A percentile compares a stretch with the other conserved stretches of the same genome.
phyloP scores from a whole-genome alignment of 2,888 invertebrate genomes.

The Iselma pallidipennis region DNA sequence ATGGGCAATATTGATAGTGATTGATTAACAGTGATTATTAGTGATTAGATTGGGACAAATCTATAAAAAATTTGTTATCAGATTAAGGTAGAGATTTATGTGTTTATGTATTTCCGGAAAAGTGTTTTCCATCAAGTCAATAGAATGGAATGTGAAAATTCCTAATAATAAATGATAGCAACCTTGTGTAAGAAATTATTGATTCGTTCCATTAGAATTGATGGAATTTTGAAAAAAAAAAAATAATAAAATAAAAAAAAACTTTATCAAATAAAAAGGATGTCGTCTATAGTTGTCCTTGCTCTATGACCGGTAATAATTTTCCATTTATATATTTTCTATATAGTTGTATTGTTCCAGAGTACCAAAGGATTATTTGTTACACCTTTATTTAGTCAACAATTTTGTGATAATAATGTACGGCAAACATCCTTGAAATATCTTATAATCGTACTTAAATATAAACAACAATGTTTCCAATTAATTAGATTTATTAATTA shows the following conservation, averaged over 20 bases:
- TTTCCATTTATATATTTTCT: background rate
- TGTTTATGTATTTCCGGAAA: background rate
- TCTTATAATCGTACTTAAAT: background rate
- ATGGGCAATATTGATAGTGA: constrained; percentile 1
- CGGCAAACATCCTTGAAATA: background rate
- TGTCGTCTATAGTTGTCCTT: background rate
- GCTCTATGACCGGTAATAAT: background rate
- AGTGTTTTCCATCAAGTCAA: background rate
- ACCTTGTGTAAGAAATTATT: background rate
- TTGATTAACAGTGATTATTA: background rate
- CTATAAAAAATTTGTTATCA: background rate
- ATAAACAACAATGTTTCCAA: background rate
- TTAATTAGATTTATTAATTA: background rate
- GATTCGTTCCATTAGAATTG: background rate
- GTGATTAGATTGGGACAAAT: no score
- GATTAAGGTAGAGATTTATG: background rate
- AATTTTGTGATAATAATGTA: background rate
- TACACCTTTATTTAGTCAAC: background rate
- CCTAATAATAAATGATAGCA: background rate
- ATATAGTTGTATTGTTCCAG: no score
- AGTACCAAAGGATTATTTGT: background rate
- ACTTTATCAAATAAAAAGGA: no score
- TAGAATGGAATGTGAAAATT: background rate
- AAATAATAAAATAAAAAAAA: background rate
- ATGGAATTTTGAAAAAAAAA: background rate